Conservation (phyloP, 2,888 invertebrate species). For the Adela reaumurella region DNA sequence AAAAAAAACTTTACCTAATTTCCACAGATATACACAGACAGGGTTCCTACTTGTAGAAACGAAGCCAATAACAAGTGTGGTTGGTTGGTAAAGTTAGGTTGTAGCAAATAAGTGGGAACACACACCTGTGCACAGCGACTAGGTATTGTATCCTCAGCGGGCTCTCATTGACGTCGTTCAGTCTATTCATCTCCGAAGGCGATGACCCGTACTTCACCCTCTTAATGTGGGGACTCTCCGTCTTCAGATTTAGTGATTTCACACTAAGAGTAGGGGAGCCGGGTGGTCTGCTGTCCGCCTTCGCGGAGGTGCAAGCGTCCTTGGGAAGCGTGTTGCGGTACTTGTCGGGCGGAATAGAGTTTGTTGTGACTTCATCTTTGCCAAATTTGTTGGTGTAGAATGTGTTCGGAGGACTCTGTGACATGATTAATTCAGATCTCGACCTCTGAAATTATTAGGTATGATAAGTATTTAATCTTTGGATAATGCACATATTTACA, state of each 20-base stretch:
- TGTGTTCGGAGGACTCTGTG: conserved; percentile 33
- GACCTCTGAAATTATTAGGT: conserved; percentile 33
- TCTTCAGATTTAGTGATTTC: conserved; percentile 21
- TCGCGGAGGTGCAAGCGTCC: conserved; percentile 5
- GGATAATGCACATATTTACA: too few relatives aligned
- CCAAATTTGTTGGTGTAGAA: conserved; percentile 16
- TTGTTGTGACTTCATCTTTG: conserved; percentile 11
- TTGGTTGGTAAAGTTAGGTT: too few relatives aligned
- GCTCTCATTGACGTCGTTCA: conserved; percentile 15
- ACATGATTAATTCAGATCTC: conserved; percentile 40
- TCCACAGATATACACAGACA: too few relatives aligned
- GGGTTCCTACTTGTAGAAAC: too few relatives aligned
- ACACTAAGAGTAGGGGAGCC: conserved; percentile 29
- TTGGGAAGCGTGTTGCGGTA: conserved; percentile 5
- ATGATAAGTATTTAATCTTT: not conserved
- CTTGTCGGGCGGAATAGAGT: conserved; percentile 9
- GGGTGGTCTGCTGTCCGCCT: conserved; percentile 11
- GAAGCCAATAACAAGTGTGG: too few relatives aligned
- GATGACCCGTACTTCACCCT: conserved; percentile 28
- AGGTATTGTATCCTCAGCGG: conserved; percentile 53
- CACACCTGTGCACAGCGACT: conserved; percentile 72
- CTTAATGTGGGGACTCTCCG: conserved; percentile 20
- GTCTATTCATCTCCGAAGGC: conserved; percentile 26
- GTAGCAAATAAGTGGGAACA: too few relatives aligned
- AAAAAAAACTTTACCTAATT: too few relatives aligned